Evolutionary conservation across 2,797 vertebrate species (phyloP).

Genomic region (Parauchenoglanis punctatus): DNA sequence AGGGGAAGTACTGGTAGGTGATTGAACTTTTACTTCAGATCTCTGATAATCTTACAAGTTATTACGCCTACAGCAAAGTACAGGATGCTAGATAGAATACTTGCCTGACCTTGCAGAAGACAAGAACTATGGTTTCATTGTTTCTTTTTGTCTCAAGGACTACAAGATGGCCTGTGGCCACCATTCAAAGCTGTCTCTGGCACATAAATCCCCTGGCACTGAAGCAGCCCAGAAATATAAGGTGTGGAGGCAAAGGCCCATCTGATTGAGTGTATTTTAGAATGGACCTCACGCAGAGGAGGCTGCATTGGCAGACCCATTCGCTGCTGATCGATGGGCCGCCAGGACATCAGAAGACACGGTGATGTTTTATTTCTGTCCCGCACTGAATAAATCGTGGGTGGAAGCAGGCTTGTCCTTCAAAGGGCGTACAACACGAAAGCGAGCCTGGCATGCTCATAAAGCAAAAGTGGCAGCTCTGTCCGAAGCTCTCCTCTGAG

Average conservation of each 20-base stretch:
- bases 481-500: background rate
- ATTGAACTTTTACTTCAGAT: background rate
- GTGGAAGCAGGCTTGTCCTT: constrained; percentile 52
- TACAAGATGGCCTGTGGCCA: constrained; percentile 25
- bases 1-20: no score
- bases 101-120: background rate
- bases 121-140: constrained; percentile 25
- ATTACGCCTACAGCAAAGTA: background rate
- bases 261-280: constrained; percentile 42
- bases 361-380: constrained; percentile 52
- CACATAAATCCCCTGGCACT: constrained; percentile 67
- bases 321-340: constrained; percentile 50
- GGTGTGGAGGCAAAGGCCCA: constrained; percentile 46
- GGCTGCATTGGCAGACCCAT: constrained; percentile 25
- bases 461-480: constrained; percentile 42
- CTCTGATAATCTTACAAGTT: background rate
- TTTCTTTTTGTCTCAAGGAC: constrained; percentile 11
- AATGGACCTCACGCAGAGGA: constrained; percentile 42
- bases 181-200: constrained; percentile 71
- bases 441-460: constrained; percentile 25
- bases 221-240: constrained; percentile 64
- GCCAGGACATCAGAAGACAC: constrained; percentile 39
- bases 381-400: constrained; percentile 44
- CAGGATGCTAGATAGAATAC: background rate
- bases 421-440: constrained; percentile 41